Evolutionary conservation across 2,797 vertebrate genomes (phyloP), one percentile per base, ranked within the genome.

Genomic region (Forpus xanthops): DNA sequence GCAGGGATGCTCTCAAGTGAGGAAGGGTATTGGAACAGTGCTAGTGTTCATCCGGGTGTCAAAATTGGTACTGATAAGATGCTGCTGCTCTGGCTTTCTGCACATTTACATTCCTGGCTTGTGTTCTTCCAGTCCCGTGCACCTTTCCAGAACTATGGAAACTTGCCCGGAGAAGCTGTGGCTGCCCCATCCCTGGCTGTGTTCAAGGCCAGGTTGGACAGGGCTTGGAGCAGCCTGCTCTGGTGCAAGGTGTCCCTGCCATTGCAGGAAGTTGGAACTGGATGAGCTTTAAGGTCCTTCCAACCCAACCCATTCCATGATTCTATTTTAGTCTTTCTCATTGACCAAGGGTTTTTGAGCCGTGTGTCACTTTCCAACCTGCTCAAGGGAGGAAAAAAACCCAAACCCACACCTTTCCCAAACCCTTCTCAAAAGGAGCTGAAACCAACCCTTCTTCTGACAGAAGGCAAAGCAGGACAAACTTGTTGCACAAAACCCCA

Each of bases 311-410:
- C 9, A 25, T 11, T 24, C n/a, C 23, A 3, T 5, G 55, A 35
- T 58, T 35, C n/a, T 21, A 7, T 33, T 52, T 39, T 23, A 98
- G 98, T 28, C 97, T 93, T 30, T 98, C 98, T 45, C 98, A 97
- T 90, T 98, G 98, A 97, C 96, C 95, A 71, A 50, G 85, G 98
- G 50, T 92, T 98, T 42, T 31, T 98, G 90, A 89, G 97, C 1
- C 76, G 94, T 39, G 93, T 98, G 76, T 74, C 81, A 4, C 74
- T 96, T 5, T 83, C 98, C 35, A 98, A 97, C 71, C 53, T 16
- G 2, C 21, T n/a, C 33, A 10, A 49, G 20, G 8, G 23, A 49
- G 64, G 11, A 37, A 24, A 47, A 47, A 21, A 77, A 4, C 1
- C 2, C 30, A 53, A n/a, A 80, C 13, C 23, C 19, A 28, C 39